Evolutionary conservation across 2,113 vertebrate genomes (phyloP).

Genomic region (Pampusana beccarii): DNA sequence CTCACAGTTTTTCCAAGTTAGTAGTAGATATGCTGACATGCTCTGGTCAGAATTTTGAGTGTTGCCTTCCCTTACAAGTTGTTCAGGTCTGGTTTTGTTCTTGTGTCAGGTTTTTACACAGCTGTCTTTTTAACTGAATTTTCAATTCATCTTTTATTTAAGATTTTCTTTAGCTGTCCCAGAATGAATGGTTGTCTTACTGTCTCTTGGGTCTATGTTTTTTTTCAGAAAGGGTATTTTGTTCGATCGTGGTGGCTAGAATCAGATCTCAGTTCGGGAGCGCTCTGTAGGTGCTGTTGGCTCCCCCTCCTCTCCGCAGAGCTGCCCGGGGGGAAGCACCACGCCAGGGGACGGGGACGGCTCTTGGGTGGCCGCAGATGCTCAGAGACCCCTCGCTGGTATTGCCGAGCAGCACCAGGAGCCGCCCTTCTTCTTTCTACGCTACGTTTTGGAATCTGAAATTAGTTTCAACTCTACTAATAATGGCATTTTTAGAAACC

Average conservation of each 20-base stretch:
- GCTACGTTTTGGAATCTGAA: background rate
- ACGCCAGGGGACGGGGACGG: background rate
- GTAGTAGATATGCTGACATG: background rate
- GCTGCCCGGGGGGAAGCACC: background rate
- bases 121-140: background rate
- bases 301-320: background rate
- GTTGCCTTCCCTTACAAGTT: background rate
- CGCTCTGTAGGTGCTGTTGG: background rate
- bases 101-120: background rate
- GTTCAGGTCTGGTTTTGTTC: background rate
- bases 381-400: rapidly evolving
- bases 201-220: background rate
- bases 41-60: background rate
- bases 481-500: background rate
- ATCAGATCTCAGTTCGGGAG: background rate
- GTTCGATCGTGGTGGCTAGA: background rate
- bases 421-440: background rate
- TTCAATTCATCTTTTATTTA: background rate
- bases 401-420: background rate
- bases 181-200: background rate
- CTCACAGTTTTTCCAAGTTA: background rate
- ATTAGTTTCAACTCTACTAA: background rate
- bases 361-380: background rate
- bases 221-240: background rate
- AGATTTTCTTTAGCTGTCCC: background rate